phyloP scores from a whole-genome alignment of 2,888 invertebrate species.

The Anagyrus pseudococci region DNA sequence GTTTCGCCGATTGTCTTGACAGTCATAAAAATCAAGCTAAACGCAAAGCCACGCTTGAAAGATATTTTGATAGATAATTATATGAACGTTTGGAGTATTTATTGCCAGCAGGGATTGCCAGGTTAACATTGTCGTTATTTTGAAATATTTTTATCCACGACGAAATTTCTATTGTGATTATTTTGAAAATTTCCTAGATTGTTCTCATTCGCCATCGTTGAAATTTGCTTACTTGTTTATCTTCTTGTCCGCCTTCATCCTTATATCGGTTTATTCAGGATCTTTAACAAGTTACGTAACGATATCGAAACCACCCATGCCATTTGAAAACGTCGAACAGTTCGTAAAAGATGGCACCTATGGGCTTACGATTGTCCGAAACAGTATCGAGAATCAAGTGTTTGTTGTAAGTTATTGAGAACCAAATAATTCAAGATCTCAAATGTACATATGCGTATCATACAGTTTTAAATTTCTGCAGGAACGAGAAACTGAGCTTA shows the following conservation, averaged over 20 bases:
- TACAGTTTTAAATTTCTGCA: background rate
- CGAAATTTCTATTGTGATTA: background rate
- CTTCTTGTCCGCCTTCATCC: constrained; percentile 11
- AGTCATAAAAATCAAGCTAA: background rate
- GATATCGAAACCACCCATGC: constrained; percentile 2
- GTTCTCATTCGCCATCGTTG: background rate
- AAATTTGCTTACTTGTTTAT: constrained; percentile 16
- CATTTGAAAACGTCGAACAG: constrained; percentile 2
- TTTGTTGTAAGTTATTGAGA: background rate
- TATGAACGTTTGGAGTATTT: constrained; percentile 36
- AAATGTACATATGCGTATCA: background rate
- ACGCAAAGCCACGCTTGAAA: background rate
- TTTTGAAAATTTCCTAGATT: background rate
- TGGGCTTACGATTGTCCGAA: constrained; percentile 4
- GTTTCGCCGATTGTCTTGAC: background rate
- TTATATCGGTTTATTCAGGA: constrained; percentile 18
- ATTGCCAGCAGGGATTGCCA: constrained; percentile 42
- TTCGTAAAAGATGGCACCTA: constrained; percentile 17
- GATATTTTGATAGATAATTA: constrained; percentile 13
- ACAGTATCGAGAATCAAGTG: constrained; percentile 6
- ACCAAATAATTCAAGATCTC: too few species aligned
- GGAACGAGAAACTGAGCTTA: background rate
- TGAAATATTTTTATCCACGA: background rate
- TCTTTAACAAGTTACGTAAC: constrained; percentile 21
- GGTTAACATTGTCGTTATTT: constrained; percentile 4